Evolutionary conservation across 2,797 vertebrate species (phyloP).

Genomic region (Rhynchotus rufescens): DNA sequence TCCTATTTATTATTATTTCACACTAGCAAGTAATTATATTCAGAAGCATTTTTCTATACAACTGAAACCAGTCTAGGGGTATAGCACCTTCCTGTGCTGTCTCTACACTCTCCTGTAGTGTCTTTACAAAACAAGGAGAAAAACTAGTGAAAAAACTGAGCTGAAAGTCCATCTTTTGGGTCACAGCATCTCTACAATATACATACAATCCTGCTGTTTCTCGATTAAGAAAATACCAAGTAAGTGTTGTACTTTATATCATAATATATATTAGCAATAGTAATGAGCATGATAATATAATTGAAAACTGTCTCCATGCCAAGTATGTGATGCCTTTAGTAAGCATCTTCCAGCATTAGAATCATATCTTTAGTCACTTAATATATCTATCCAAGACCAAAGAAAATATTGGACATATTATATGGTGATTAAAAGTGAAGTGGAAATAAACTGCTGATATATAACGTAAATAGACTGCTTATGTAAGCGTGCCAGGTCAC

Average conservation of each 20-base stretch:
- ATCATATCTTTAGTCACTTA: background rate
- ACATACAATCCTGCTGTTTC: background rate
- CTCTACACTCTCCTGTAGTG: background rate
- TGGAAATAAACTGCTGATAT: background rate
- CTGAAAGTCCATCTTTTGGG: background rate
- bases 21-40: background rate
- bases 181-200: background rate
- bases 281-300: background rate
- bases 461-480: background rate
- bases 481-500: background rate
- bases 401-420: background rate
- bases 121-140: background rate
- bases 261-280: background rate
- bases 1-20: background rate
- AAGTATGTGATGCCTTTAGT: background rate
- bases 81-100: background rate
- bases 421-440: background rate
- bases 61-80: background rate
- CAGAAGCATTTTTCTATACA: background rate
- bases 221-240: background rate
- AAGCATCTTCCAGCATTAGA: background rate
- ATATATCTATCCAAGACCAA: background rate
- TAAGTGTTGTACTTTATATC: background rate
- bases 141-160: background rate
- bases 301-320: background rate